Evolutionary conservation across 1,140 invertebrate genomes (phyloP).

Genomic region (Panagrolaimus sp.): DNA sequence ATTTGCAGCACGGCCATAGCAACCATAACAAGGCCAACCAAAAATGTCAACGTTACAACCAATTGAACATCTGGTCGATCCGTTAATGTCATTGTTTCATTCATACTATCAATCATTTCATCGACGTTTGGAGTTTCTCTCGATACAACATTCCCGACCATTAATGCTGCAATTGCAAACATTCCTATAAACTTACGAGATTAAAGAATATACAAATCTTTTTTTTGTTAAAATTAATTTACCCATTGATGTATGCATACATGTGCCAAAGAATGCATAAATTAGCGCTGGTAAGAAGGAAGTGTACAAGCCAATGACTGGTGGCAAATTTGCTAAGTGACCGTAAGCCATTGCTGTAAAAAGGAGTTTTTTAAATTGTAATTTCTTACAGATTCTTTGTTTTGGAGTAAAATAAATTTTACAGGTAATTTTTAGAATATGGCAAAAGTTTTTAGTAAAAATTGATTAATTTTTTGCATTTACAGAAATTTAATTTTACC

Average conservation of each 20-base stretch:
- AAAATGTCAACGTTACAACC: background rate
- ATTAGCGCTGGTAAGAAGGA: background rate
- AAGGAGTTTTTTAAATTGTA: too few relatives aligned
- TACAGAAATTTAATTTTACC: too few relatives aligned
- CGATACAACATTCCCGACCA: background rate
- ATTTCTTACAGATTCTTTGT: too few relatives aligned
- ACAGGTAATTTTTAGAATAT: too few relatives aligned
- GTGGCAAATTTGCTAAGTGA: background rate
- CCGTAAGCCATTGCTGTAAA: slow-evolving; percentile 6
- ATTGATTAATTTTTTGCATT: too few relatives aligned
- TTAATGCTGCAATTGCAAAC: background rate
- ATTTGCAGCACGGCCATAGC: slow-evolving; percentile 22
- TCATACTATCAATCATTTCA: background rate
- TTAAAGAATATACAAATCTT: too few relatives aligned
- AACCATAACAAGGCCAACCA: slow-evolving; percentile 6
- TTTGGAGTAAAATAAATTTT: too few relatives aligned
- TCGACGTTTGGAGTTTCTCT: background rate
- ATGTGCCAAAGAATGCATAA: background rate
- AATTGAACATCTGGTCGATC: background rate
- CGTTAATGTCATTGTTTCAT: background rate
- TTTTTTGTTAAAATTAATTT: too few relatives aligned
- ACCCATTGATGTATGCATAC: background rate
- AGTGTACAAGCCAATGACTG: background rate
- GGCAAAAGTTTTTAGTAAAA: too few relatives aligned
- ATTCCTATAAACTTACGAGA: background rate